Base-by-base conservation (phyloP, 1,140 invertebrate species). In the Coboldia fuscipes region DNA sequence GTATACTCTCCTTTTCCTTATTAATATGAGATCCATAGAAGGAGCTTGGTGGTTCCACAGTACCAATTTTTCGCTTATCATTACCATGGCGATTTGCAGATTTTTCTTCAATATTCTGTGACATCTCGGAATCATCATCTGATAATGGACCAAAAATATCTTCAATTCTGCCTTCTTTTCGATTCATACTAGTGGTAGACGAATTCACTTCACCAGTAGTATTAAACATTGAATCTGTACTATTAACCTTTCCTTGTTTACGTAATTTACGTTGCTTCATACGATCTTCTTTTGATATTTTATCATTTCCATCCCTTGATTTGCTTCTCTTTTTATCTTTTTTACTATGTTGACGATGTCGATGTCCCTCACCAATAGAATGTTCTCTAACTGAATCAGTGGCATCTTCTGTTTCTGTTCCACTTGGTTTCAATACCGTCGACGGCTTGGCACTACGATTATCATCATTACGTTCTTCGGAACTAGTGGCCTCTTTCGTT, bases 91-190 rank as follows among this genome's bases (percentile, higher is more conserved):
- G n/a, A n/a, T n/a, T n/a, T n/a, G n/a, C n/a, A n/a, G n/a, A n/a
- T n/a, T n/a, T n/a, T n/a, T n/a, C n/a, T 18, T 32, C 30, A 12
- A 27, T 27, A 3, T 55, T 51, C 9, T 50, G 52, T 34, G 37
- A 34, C 8, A 47, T 41, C 24, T 47, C 43, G 2, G 47, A 43
- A 18, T 55, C 62, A 38, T 84, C 75, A 46, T 86, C 82, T 0
- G 81, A 83, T 19, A 85, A 58, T 1, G 80, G 75, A 3, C 80
- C 81, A 54, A 85, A 86, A 36, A 85, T 84, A 43, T 82, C 78
- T 53, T 84, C 76, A 74, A 84, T 80, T 47, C 79, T 72, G 27
- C 76, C 74, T 34, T 74, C 73, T 35, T 66, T 63, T 46, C 68
- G 70, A 9, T 49, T 45, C 36, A 58, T 54, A 39, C 41, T 27